Conservation (phyloP, 2,113 vertebrate genomes). For the Barnardius zonarius region DNA sequence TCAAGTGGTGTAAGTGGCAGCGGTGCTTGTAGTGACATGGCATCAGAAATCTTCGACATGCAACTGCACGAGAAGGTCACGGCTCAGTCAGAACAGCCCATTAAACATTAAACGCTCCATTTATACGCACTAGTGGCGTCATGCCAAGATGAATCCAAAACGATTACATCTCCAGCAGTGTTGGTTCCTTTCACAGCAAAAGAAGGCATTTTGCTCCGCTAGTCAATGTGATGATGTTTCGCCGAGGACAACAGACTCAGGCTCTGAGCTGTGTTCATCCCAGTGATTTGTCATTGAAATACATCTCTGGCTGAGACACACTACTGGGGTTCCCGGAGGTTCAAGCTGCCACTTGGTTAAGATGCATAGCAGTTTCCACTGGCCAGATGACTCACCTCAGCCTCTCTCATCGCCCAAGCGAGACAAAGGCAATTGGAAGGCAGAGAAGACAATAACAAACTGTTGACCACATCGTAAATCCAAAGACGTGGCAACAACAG, state of each 20-base stretch:
- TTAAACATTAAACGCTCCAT: constrained; percentile 30
- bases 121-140: not conserved
- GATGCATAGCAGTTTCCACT: not conserved
- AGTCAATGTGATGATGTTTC: not conserved
- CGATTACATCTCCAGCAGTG: constrained; percentile 48
- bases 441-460: constrained; percentile 36
- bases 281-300: not conserved
- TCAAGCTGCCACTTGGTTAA: not conserved
- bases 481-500: not conserved
- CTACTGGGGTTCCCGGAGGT: not conserved
- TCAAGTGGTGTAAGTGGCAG: not conserved
- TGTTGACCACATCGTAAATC: constrained; percentile 37
- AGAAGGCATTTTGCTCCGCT: constrained; percentile 4
- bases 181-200: constrained; percentile 18
- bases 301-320: not conserved
- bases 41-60: not conserved
- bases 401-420: not conserved
- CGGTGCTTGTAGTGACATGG: not conserved
- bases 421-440: constrained; percentile 6
- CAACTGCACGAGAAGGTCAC: not conserved
- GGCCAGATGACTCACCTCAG: constrained; percentile 5
- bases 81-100: constrained; percentile 29
- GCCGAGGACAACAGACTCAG: not conserved
- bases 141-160: constrained; percentile 43
- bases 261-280: not conserved